Evolutionary conservation across 2,888 invertebrate genomes (phyloP), one percentile per base, ranked within the genome.

Genomic region (Agrenia bidenticulata): DNA sequence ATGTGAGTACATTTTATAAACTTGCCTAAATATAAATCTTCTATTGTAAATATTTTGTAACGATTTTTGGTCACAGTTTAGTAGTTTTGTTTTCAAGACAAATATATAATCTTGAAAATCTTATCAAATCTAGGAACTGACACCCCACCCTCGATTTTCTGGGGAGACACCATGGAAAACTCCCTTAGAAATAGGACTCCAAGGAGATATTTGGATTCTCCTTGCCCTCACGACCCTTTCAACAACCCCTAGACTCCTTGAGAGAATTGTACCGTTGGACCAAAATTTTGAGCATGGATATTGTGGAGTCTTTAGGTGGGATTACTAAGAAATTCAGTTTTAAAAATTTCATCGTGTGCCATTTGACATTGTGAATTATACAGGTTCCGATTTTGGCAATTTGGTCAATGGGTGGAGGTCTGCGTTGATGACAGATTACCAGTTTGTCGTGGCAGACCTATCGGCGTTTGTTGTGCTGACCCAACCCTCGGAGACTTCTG

Each of bases 301-400:
- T 80, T 84, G 84, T 75, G 88, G 88, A 63, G 83, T 86, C 70
- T 88, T 88, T 80, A 84, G 86, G 87, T 87, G 21, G 50, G 24
- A 39, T 41, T 23, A 41, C 24, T 41, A 45, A 57, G 21, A 26
- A n/a, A 23, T 17, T 27, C 17, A 59, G 26, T 7, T 42, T 42
- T n/a, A n/a, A n/a, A n/a, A n/a, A n/a, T n/a, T n/a, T n/a, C n/a
- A n/a, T n/a, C n/a, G 15, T 23, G 37, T 19, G 27, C 17, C 55
- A 55, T 32, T 55, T 55, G 39, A 55, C 37, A 55, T 39, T n/a
- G n/a, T n/a, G n/a, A n/a, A n/a, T n/a, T n/a, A 5, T 79, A 45
- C 80, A 87, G 87, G 79, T 89, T 89, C 80, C 81, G 86, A 32
- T 89, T 90, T 80, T 90, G 90, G 90, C 88, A 88, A 80, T 90